Conservation (phyloP, 1,140 invertebrate species). For the Rhyacophila brunnea region DNA sequence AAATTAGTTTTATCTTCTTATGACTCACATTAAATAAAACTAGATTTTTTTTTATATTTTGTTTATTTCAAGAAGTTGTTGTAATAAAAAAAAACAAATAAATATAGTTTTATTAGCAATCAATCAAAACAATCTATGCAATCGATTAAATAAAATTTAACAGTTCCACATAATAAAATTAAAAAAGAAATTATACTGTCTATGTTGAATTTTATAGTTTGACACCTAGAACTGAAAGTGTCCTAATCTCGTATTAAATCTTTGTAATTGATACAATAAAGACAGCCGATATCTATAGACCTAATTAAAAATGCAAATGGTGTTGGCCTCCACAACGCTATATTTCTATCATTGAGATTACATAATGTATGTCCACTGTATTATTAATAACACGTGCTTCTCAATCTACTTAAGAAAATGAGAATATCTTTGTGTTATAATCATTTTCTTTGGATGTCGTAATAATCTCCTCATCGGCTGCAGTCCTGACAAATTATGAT, state of each 20-base stretch:
- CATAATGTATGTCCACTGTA: background rate
- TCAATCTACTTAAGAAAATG: background rate
- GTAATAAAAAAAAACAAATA: conserved; percentile 1
- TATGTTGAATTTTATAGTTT: no score
- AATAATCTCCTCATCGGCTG: no score
- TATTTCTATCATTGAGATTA: conserved; percentile 4
- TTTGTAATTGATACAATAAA: conserved; percentile 14
- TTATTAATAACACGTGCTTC: background rate
- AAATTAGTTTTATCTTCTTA: no score
- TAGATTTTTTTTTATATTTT: no score
- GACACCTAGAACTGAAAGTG: no score
- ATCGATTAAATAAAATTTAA: no score
- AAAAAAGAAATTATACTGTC: background rate
- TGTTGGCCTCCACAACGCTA: conserved; percentile 9
- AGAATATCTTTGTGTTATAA: no score
- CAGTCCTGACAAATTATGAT: no score
- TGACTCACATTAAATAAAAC: no score
- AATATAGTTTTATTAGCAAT: background rate
- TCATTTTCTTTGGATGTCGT: no score
- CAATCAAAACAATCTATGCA: no score
- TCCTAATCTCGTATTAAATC: conserved; percentile 1
- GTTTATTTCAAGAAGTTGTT: background rate
- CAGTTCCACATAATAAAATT: no score
- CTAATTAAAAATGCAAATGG: conserved; percentile 25
- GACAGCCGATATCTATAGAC: conserved; percentile 8